Evolutionary conservation across 1,140 invertebrate genomes (phyloP).

Genomic region (Tetramorium simillimum): DNA sequence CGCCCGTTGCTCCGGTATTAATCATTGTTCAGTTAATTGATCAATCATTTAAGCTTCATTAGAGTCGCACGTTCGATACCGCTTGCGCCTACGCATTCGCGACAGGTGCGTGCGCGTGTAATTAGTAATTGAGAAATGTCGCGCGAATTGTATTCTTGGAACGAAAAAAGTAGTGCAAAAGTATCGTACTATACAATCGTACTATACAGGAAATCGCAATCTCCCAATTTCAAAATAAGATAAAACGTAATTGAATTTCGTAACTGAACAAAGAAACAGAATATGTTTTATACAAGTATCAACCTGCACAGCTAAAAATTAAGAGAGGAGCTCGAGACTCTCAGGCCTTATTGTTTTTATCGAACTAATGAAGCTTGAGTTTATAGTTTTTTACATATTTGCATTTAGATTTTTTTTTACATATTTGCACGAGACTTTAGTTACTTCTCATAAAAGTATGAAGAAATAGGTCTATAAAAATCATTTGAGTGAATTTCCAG

Average conservation of each 20-base stretch:
- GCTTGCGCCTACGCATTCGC: neutral
- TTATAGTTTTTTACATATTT: neutral
- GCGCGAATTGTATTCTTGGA: neutral
- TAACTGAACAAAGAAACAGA: neutral
- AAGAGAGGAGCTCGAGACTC: neutral
- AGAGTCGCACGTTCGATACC: neutral
- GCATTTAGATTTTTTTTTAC: neutral
- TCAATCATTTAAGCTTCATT: slow-evolving; percentile 14
- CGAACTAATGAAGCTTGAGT: neutral
- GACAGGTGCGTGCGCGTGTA: neutral
- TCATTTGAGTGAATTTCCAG: neutral
- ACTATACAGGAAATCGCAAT: neutral
- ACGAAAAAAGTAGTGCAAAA: neutral
- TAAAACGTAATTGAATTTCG: neutral
- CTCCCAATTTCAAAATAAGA: neutral
- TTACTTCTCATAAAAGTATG: neutral
- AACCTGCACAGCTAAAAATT: neutral
- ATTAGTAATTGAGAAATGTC: slow-evolving; percentile 12
- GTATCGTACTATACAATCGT: neutral
- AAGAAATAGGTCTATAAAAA: neutral
- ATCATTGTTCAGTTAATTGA: slow-evolving; percentile 6
- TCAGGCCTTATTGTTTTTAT: neutral
- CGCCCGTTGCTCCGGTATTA: neutral
- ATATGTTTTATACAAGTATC: neutral
- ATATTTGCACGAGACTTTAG: neutral